Base-by-base conservation (phyloP, 2,113 vertebrate species). In the Paralichthys olivaceus region DNA sequence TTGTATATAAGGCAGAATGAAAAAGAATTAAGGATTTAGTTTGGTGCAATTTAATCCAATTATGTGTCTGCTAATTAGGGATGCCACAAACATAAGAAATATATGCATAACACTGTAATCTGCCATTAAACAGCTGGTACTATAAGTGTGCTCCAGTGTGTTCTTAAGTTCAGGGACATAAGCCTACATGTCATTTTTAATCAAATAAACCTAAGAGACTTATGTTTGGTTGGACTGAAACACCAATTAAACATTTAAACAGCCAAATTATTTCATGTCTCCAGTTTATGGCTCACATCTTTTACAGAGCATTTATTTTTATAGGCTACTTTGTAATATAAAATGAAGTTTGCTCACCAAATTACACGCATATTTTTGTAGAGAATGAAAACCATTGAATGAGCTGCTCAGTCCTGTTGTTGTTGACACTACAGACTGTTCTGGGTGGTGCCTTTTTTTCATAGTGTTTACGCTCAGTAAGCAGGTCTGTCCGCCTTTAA, bases 401-500 rank as follows among this genome's bases (percentile, higher is more conserved):
- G 51, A 15, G 51, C 51, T 4, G 26, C 45, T 49, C 45, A 1
- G 45, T 7, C 15, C 45, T 49, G 45, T 19, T 47, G 17, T 14
- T n/a, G 11, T 25, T 22, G 14, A 34, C 51, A 23, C 14, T 8
- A 58, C 68, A 59, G 1, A 45, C 23, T 17, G 47, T 67, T 65
- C 40, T 40, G 57, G 56, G 63, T 62, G 17, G 9, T 55, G 73
- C 54, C 47, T 20, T n/a, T 53, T n/a, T 51, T 20, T 72, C 59
- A 19, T 61, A 23, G 56, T 75, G 70, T 80, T 80, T 67, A 43
- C 59, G 25, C 23, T 56, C 57, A n/a, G 9, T 53, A 22, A 66
- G 55, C 73, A 76, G 59, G 67, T 78, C 62, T 29, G 43, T 68
- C 64, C 57, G 72, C 72, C 69, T 76, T 22, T 67, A 72, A 66